A percentile compares a stretch with the other conserved stretches of the same genome.
phyloP scores from a whole-genome alignment of 2,888 invertebrate species.

The Drosophila mercatorum region DNA sequence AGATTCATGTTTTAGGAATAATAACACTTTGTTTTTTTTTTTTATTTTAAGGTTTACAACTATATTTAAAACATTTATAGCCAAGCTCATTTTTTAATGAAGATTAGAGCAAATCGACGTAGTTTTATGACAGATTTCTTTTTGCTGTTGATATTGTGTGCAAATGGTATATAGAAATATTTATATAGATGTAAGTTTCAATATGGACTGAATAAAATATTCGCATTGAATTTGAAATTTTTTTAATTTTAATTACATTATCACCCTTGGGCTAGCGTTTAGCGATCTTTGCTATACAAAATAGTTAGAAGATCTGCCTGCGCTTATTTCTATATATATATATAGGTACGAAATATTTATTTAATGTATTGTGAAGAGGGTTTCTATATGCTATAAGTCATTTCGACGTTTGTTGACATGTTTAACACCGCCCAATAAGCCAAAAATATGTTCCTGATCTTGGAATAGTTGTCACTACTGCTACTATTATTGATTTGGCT shows the following conservation, averaged over 20 bases:
- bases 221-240: slow-evolving; percentile 55
- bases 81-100: not conserved
- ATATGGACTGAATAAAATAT: slow-evolving; percentile 10
- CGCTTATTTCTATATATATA: slow-evolving; percentile 27
- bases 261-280: slow-evolving; percentile 57
- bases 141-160: not conserved
- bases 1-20: not conserved
- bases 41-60: not conserved
- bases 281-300: slow-evolving; percentile 58
- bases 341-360: slow-evolving; percentile 40
- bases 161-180: not conserved
- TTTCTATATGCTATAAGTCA: slow-evolving; percentile 19
- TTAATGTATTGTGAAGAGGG: slow-evolving; percentile 32
- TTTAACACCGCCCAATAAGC: slow-evolving; percentile 18
- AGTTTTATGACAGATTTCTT: not conserved
- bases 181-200: not conserved
- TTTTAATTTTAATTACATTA: slow-evolving; percentile 74
- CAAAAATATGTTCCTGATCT: slow-evolving; percentile 9
- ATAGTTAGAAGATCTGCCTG: slow-evolving; percentile 44
- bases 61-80: slow-evolving; percentile 1
- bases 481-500: slow-evolving; percentile 13
- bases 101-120: not conserved
- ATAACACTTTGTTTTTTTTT: not conserved
- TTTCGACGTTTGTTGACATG: slow-evolving; percentile 11
- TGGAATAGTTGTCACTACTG: slow-evolving; percentile 4